These are phyloP conservation scores for Rousettus madagascariensis DNA, from an alignment of 2,797 vertebrate genomes.

Conservation along the genomic window DNA sequence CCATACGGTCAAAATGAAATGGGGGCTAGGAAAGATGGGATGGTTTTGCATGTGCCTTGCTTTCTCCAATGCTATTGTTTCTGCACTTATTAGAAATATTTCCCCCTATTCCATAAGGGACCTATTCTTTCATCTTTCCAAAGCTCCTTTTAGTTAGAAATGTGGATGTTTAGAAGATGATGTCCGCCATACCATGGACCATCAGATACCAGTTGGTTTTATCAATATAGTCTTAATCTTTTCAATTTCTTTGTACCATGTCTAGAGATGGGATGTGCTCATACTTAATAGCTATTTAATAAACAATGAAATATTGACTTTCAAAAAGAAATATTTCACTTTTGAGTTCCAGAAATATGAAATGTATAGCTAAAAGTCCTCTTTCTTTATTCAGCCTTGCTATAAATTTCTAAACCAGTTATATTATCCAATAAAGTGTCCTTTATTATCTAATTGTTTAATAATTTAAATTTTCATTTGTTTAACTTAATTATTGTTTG, in stretches of 20 bases:
- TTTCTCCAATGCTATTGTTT: neutral
- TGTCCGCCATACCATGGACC: neutral
- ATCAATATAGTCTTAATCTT: neutral
- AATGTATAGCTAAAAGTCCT: neutral
- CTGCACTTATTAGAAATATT: neutral
- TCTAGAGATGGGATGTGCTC: neutral
- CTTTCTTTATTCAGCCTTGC: neutral
- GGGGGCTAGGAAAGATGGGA: neutral
- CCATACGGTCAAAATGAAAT: neutral
- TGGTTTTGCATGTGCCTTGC: neutral
- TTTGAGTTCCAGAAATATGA: conserved; percentile 25
- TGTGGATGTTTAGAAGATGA: neutral
- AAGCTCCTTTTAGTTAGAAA: neutral
- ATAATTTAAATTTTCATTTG: neutral
- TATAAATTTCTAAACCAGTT: neutral
- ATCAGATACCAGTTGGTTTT: neutral
- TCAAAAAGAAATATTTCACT: neutral
- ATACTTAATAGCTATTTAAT: neutral
- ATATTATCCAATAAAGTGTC: neutral
- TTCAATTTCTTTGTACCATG: neutral
- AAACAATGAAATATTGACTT: neutral
- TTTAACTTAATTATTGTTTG: neutral
- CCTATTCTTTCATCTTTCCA: neutral
- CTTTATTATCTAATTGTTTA: neutral
- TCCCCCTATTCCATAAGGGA: neutral